Evolutionary conservation across 2,113 vertebrate genomes (phyloP).

Genomic region (Sebastes schlegelii): DNA sequence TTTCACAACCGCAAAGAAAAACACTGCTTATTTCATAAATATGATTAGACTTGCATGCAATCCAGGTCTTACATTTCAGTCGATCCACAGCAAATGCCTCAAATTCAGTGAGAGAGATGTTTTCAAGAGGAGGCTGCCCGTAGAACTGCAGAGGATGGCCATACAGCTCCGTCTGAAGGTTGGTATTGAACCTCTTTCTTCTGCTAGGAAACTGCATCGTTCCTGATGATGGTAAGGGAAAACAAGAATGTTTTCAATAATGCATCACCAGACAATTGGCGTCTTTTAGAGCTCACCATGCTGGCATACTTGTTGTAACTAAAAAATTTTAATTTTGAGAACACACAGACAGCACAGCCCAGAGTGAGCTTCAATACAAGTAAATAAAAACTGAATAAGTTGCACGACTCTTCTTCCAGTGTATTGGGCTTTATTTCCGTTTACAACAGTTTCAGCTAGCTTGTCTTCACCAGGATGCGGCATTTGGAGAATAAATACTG

Average conservation of each 20-base stretch:
- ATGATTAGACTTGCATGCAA: background rate
- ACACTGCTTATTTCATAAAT: background rate
- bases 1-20: background rate
- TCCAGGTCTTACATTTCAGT: conserved; percentile 88
- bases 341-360: background rate
- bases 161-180: conserved; percentile 82
- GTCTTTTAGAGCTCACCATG: background rate
- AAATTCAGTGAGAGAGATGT: conserved; percentile 91
- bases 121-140: conserved; percentile 90
- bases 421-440: background rate
- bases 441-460: background rate
- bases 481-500: background rate
- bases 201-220: conserved; percentile 77
- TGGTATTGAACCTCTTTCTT: conserved; percentile 63
- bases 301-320: background rate
- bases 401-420: background rate
- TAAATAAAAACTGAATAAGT: background rate
- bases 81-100: conserved; percentile 93
- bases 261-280: background rate
- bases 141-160: conserved; percentile 93
- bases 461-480: background rate
- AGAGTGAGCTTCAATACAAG: background rate
- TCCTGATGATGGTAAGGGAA: conserved; percentile 45
- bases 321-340: background rate
- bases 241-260: background rate